Evolutionary conservation across 2,888 invertebrate genomes (phyloP).

Genomic region (Microplitis manilae): DNA sequence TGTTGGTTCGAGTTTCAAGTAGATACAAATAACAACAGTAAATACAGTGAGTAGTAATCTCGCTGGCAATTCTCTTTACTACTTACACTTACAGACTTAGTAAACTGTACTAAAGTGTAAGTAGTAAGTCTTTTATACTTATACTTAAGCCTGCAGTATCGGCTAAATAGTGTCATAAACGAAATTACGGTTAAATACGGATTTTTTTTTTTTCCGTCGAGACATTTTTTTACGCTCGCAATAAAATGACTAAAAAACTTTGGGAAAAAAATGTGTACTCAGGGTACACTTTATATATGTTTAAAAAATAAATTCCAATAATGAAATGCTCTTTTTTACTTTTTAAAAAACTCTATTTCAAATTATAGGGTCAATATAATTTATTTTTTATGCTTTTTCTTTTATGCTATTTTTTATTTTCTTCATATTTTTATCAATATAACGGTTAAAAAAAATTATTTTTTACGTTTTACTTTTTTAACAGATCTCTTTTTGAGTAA

Average conservation of each 20-base stretch:
- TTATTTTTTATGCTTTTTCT: background rate
- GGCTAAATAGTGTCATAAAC: background rate
- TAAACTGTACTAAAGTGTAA: background rate
- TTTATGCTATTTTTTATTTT: background rate
- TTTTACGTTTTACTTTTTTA: slow-evolving; percentile 1
- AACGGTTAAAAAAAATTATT: background rate
- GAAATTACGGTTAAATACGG: background rate
- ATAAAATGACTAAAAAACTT: background rate
- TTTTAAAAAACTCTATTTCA: background rate
- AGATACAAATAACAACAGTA: background rate
- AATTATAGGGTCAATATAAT: background rate
- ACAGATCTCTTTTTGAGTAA: background rate
- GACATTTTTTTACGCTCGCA: background rate
- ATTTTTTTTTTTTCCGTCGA: background rate
- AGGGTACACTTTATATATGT: background rate
- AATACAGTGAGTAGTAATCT: background rate
- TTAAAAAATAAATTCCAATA: background rate
- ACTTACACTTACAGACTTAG: background rate
- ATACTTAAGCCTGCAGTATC: background rate
- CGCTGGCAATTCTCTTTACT: background rate
- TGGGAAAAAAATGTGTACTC: background rate
- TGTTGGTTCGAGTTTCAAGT: background rate
- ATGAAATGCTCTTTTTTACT: background rate
- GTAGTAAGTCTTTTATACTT: background rate
- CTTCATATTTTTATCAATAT: background rate